These are phyloP conservation scores for Zaprionus camerounensis DNA, from an alignment of 1,140 invertebrate genomes.

Conservation along the genomic window DNA sequence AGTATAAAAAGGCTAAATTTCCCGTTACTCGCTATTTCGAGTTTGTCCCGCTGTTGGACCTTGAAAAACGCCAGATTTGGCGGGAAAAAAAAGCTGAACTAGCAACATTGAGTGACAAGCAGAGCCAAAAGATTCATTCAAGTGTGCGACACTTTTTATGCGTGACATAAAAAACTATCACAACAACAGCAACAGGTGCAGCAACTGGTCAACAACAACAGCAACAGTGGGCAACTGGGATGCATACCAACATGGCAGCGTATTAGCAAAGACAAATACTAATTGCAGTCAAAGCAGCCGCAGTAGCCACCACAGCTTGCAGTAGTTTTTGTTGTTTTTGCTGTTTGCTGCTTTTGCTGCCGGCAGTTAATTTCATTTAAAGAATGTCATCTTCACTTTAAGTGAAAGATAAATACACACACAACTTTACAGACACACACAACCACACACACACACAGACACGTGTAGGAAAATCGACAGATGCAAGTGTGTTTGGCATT, in stretches of 20 bases:
- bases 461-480: constrained; percentile 46
- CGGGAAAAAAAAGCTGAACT: too few relatives aligned
- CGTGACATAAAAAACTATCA: constrained; percentile 52
- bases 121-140: constrained; percentile 69
- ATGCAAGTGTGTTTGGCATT: constrained; percentile 59
- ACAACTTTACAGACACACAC: constrained; percentile 24
- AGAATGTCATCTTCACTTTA: constrained; percentile 84
- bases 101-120: constrained; percentile 48
- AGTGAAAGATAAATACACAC: constrained; percentile 83
- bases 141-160: constrained; percentile 71
- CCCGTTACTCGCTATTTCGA: too few relatives aligned
- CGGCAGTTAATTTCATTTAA: constrained; percentile 84
- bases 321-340: constrained; percentile 29
- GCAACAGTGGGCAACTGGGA: constrained; percentile 57
- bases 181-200: constrained; percentile 31
- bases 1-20: too few relatives aligned
- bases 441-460: constrained; percentile 27
- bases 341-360: constrained; percentile 62
- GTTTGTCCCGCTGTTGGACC: too few relatives aligned
- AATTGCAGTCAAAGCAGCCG: constrained; percentile 77
- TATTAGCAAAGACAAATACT: constrained; percentile 84
- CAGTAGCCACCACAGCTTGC: constrained; percentile 36
- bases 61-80: too few relatives aligned
- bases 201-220: constrained; percentile 38
- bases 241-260: constrained; percentile 80